Conservation (phyloP, 2,113 vertebrate genomes). For the Dolichallabes microphthalmus region DNA sequence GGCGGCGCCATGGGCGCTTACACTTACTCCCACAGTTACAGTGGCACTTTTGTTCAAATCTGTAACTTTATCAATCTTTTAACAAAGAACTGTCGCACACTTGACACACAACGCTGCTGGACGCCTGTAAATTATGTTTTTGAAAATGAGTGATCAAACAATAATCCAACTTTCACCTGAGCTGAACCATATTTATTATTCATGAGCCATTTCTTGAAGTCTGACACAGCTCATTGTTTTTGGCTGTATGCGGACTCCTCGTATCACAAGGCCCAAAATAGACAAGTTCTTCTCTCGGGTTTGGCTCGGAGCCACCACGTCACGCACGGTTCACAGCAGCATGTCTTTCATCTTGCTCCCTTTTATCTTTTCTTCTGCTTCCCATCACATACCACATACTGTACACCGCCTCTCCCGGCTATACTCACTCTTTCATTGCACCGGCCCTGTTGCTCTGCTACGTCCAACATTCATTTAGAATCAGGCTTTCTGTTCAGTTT, state of each 20-base stretch:
- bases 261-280: slow-evolving; percentile 11
- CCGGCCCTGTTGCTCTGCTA: neutral
- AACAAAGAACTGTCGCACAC: neutral
- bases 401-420: slow-evolving; percentile 33
- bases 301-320: slow-evolving; percentile 33
- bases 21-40: neutral
- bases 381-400: neutral
- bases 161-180: neutral
- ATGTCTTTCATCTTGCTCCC: slow-evolving; percentile 37
- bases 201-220: neutral
- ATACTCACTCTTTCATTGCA: neutral
- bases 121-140: neutral
- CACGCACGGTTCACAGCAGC: slow-evolving; percentile 36
- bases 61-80: slow-evolving; percentile 2
- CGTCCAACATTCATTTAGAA: neutral
- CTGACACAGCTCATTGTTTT: neutral
- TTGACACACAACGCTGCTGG: neutral
- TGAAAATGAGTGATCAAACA: neutral
- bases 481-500: neutral
- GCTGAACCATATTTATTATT: neutral
- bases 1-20: neutral
- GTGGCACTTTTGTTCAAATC: slow-evolving; percentile 4
- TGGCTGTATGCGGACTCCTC: neutral
- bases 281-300: neutral
- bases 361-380: slow-evolving; percentile 41